Percentiles rank a stretch among this genome's conserved stretches.
Evolutionary conservation across 2,797 vertebrate genomes (phyloP).

Genomic region (Merluccius polli): DNA sequence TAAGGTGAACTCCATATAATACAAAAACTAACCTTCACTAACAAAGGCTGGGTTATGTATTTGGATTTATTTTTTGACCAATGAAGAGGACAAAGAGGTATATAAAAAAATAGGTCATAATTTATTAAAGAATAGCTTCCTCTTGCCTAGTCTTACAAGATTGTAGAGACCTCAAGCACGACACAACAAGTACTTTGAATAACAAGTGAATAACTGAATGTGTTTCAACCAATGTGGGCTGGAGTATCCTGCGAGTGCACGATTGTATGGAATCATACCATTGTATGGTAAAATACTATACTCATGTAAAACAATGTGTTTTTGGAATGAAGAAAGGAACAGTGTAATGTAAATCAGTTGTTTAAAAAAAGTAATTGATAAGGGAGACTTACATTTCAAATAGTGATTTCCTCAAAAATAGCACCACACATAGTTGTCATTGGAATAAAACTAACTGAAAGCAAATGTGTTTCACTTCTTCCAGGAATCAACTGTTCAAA

Average conservation of each 20-base stretch:
- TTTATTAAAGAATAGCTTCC: neutral
- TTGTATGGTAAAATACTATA: neutral
- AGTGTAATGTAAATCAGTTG: neutral
- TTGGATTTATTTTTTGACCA: neutral
- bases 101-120: neutral
- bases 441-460: neutral
- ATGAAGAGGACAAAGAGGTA: neutral
- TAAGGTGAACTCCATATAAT: neutral
- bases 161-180: neutral
- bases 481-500: neutral
- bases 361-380: neutral
- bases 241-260: neutral
- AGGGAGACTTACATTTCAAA: neutral
- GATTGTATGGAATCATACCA: neutral
- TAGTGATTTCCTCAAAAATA: neutral
- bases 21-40: neutral
- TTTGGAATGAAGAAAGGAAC: neutral
- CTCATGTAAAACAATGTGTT: neutral
- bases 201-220: neutral
- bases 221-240: neutral
- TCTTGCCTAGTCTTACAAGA: constrained; percentile 1
- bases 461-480: neutral
- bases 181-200: constrained; percentile 2
- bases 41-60: constrained; percentile 1
- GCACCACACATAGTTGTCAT: neutral